phyloP scores from a whole-genome alignment of 2,888 invertebrate species.

The Thumatha senex region DNA sequence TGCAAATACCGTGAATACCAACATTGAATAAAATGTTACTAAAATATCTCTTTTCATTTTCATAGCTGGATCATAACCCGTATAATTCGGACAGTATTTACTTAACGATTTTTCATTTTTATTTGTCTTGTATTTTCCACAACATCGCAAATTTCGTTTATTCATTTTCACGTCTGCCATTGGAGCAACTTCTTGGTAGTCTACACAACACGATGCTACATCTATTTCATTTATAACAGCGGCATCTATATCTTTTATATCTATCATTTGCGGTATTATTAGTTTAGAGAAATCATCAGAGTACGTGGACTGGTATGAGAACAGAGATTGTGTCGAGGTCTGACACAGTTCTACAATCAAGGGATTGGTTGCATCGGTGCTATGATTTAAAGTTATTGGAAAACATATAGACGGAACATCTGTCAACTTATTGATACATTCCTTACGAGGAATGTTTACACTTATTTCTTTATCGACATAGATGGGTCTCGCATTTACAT shows the following conservation, averaged over 20 bases:
- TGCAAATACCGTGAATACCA: slow-evolving; percentile 72
- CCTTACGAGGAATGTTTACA: slow-evolving; percentile 40
- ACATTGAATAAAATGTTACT: slow-evolving; percentile 70
- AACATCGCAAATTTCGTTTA: slow-evolving; percentile 14
- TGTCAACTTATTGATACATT: slow-evolving; percentile 46
- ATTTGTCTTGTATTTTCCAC: slow-evolving; percentile 12
- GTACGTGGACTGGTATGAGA: slow-evolving; percentile 28
- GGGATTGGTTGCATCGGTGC: slow-evolving; percentile 47
- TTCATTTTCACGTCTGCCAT: slow-evolving; percentile 14
- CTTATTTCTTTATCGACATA: slow-evolving; percentile 59
- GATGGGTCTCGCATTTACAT: slow-evolving; percentile 18
- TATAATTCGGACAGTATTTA: slow-evolving; percentile 12
- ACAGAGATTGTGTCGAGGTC: slow-evolving; percentile 49
- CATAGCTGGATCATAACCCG: slow-evolving; percentile 51
- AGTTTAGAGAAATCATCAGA: slow-evolving; percentile 10
- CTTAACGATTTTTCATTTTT: slow-evolving; percentile 14
- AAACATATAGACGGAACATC: slow-evolving; percentile 52
- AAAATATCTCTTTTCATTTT: slow-evolving; percentile 72
- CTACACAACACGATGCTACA: slow-evolving; percentile 5
- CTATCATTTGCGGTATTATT: slow-evolving; percentile 32
- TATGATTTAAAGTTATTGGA: slow-evolving; percentile 37
- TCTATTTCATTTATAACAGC: not conserved
- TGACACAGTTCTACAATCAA: slow-evolving; percentile 40
- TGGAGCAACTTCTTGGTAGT: slow-evolving; percentile 18
- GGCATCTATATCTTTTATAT: slow-evolving; percentile 1